These are phyloP conservation scores for Mesitornis unicolor DNA, from an alignment of 2,113 vertebrate genomes.

Conservation along the genomic window DNA sequence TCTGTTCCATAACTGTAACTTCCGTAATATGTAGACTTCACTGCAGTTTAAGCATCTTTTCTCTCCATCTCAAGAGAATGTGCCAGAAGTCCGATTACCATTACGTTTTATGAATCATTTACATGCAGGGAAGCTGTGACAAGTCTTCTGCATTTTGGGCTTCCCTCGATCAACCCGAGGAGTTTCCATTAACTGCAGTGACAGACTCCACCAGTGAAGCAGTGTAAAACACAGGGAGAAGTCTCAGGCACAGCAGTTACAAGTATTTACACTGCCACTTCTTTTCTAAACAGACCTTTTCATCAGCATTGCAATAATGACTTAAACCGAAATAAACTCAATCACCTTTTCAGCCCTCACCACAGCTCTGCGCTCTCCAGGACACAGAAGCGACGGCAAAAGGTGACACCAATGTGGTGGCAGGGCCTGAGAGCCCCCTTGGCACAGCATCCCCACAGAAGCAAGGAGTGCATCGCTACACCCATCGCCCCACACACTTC, in stretches of 20 bases:
- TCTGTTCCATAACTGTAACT: not conserved
- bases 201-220: not conserved
- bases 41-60: not conserved
- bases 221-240: not conserved
- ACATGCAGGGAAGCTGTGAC: not conserved
- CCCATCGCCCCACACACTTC: not conserved
- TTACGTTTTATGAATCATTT: not conserved
- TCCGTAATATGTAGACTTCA: not conserved
- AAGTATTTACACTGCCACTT: not conserved
- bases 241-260: not conserved
- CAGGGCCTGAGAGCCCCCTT: not conserved
- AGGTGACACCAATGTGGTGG: not conserved
- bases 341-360: not conserved
- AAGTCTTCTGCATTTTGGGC: not conserved
- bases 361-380: not conserved
- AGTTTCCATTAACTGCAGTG: not conserved
- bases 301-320: not conserved
- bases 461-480: not conserved
- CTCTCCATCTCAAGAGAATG: not conserved
- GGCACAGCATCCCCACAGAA: not conserved
- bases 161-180: not conserved
- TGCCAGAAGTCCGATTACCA: not conserved
- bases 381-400: not conserved
- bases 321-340: not conserved
- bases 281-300: not conserved